Evolutionary conservation across 2,113 vertebrate species (phyloP).

Genomic region (Cyprinodon brontotheroides): DNA sequence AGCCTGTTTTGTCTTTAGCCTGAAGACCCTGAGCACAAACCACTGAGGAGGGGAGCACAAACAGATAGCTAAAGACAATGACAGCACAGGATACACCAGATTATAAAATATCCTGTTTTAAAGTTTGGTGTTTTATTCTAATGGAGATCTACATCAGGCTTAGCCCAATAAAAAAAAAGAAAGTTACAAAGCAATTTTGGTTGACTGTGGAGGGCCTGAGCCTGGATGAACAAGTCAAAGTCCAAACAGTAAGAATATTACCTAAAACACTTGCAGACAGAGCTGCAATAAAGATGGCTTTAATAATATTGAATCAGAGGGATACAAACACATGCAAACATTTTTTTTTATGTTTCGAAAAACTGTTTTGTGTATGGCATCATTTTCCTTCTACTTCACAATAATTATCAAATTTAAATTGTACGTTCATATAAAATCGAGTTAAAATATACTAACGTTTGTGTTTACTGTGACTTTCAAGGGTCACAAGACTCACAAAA

Average conservation of each 20-base stretch:
- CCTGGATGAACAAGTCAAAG: not conserved
- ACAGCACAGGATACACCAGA: not conserved
- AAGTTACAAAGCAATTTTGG: not conserved
- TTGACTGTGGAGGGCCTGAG: too few relatives aligned
- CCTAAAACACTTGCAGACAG: too few relatives aligned
- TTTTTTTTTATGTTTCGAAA: too few relatives aligned
- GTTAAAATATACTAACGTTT: not conserved
- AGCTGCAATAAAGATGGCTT: not conserved
- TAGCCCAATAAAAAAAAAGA: not conserved
- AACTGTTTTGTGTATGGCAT: too few relatives aligned
- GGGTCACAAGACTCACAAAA: not conserved
- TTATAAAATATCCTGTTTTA: not conserved
- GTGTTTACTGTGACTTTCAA: not conserved
- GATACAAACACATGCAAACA: too few relatives aligned
- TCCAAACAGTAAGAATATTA: not conserved
- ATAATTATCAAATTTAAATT: too few relatives aligned
- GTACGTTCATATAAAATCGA: too few relatives aligned
- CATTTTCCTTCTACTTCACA: too few relatives aligned
- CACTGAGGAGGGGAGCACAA: constrained; percentile 74
- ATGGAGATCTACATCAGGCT: not conserved
- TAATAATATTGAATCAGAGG: too few relatives aligned
- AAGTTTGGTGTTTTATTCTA: not conserved
- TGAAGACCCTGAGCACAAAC: constrained; percentile 95
- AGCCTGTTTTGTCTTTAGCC: constrained; percentile 98
- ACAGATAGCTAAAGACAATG: constrained; percentile 4